Evolutionary conservation across 2,888 invertebrate species (phyloP), one percentile per base, ranked within the genome.

Genomic region (Notodonta ziczac): DNA sequence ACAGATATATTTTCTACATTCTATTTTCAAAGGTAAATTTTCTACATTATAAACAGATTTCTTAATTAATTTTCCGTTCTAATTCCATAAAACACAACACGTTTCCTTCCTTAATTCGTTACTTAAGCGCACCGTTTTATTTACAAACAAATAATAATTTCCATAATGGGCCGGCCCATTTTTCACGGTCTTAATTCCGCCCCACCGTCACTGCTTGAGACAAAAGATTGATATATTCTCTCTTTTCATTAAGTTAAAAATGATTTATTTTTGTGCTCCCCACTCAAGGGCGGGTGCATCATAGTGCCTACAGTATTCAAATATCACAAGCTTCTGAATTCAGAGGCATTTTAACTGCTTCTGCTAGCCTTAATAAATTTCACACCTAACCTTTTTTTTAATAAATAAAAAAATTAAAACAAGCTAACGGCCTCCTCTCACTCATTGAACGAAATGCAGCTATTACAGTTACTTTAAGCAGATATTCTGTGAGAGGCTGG

Each of bases 201-300:
- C 82, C 72, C 72, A 74, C 14, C 55, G 78, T 79, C 81, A 78
- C 77, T 75, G 65, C 79, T 75, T 81, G 83, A 89, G 85, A 90
- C 90, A 91, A 90, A 88, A 91, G 90, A 91, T 91, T 90, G 90
- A 91, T 90, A 90, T 86, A 88, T 90, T 83, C 80, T 81, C 80
- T 82, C 83, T 85, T 90, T 90, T 89, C 87, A 90, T 91, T 90
- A 86, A 81, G 74, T 88, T 80, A 72, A 85, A 84, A 86, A 88
- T 90, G 86, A 90, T 90, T 86, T 86, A 90, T 89, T 79, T 73
- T 74, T 44, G 66, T 55, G 67, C 80, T 77, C 84, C 85, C 77
- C 74, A 78, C 72, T 70, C 55, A 73, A 62, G 16, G 55, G 54
- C 66, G 46, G 46, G n/a, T 5, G 46, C 7, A 6, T 35, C 7